These are phyloP conservation scores for Priocnemis perturbator DNA, from an alignment of 2,888 invertebrate species.

Conservation along the genomic window DNA sequence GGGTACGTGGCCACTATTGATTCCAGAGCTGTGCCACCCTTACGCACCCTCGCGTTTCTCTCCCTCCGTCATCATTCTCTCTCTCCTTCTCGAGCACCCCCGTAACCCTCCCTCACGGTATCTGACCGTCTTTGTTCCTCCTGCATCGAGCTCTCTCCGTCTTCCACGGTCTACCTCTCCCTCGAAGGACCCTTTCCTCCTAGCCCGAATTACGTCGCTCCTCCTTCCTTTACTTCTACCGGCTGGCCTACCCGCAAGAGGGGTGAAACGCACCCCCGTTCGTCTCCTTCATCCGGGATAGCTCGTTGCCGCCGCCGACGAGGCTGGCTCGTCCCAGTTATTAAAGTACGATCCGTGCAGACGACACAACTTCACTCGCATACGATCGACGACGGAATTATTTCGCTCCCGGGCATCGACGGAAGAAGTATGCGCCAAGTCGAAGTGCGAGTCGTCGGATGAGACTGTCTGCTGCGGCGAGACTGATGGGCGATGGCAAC, in stretches of 20 bases:
- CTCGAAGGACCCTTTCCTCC: conserved; percentile 49
- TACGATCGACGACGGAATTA: too few relatives aligned
- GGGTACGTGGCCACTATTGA: conserved; percentile 68
- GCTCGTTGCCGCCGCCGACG: conserved; percentile 14
- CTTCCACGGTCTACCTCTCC: conserved; percentile 25
- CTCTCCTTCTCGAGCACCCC: conserved; percentile 32
- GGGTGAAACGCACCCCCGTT: conserved; percentile 47
- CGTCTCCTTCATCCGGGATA: conserved; percentile 43
- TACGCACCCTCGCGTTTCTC: conserved; percentile 61
- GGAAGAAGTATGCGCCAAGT: conserved; percentile 1
- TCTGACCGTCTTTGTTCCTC: conserved; percentile 33
- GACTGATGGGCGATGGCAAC: too few relatives aligned
- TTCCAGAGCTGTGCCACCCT: conserved; percentile 62
- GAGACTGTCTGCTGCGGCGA: too few relatives aligned
- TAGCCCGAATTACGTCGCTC: conserved; percentile 57
- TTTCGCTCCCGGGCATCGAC: background rate
- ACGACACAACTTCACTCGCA: too few relatives aligned
- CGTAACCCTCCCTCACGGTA: conserved; percentile 6
- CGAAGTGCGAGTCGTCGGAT: too few relatives aligned
- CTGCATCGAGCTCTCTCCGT: conserved; percentile 43
- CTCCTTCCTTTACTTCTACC: conserved; percentile 46
- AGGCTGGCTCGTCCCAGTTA: conserved; percentile 43
- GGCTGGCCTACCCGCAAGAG: conserved; percentile 42
- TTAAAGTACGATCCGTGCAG: conserved; percentile 29
- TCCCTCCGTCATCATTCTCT: conserved; percentile 34